Evolutionary conservation across 2,113 vertebrate genomes (phyloP), one percentile per base, ranked within the genome.

Genomic region (Pseudolaguvia tuberculata): DNA sequence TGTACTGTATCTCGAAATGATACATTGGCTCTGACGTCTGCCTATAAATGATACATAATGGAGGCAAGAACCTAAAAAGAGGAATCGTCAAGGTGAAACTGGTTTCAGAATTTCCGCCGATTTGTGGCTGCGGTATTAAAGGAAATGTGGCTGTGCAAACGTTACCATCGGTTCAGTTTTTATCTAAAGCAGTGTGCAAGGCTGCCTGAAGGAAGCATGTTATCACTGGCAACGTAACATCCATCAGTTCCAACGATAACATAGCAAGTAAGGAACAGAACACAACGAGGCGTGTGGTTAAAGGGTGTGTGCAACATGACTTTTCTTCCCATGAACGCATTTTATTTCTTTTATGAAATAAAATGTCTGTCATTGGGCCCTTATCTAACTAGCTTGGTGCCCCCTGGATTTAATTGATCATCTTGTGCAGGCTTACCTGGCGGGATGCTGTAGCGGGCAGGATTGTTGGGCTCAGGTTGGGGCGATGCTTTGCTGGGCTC

Each of bases 401-500:
- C 1, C 5, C 39, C 9, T 5, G 7, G 39, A 42, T 42, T 42
- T 42, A 8, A 39, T 23, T 12, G 20, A 70, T 20, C 51, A 55
- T 75, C 58, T 35, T 12, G 74, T 67, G 80, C 53, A 78, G 83
- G 79, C 80, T 91, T 93, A 95, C 94, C 95, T 94, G 94, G 94
- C 0, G 90, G 93, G 86, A 94, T 92, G 86, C 93, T 94, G 86
- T 88, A 94, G 80, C 90, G 88, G 68, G 89, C 84, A 77, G 90
- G 76, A 72, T 88, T 92, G 89, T 82, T 84, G 83, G 84, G 81
- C 67, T 93, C 90, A 1, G 91, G 91, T 84, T 93, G 92, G 35
- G 93, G 91, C 42, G 91, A 91, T 75, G 90, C 91, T 88, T 90
- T 94, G 87, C 89, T 93, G 82, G 90, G 87, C 82, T 93, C 94